Evolutionary conservation across 2,888 invertebrate genomes (phyloP), one percentile per base, ranked within the genome.

Genomic region (Apeira syringaria): DNA sequence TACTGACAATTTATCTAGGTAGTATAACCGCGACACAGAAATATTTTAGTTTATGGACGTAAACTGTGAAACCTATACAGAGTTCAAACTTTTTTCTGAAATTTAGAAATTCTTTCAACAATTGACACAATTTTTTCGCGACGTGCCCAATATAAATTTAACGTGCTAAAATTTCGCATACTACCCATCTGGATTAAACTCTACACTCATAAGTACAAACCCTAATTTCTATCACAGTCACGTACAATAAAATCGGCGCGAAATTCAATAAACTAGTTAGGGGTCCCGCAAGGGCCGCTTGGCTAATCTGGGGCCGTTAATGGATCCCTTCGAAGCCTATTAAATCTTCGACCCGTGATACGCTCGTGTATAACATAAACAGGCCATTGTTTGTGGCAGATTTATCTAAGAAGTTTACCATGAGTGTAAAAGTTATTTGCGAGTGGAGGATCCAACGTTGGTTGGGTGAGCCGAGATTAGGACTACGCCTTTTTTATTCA

Each of bases 271-370:
- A 51, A 54, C 49, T 47, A 44, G 44, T 49, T 42, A 39, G 37
- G 43, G 56, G 49, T 9, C 52, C 50, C 49, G 35, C 45, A 32
- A 46, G 38, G 44, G 31, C 30, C 38, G 11, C 35, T 40, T 25
- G 15, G 35, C 51, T 74, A 71, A 73, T 73, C 72, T 65, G 47
- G 56, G 51, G 24, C 58, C 55, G 58, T 60, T 72, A 73, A 74
- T 78, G 65, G 68, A 66, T 64, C 65, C 63, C 59, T 46, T 48
- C 51, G 61, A 68, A 72, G 61, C 60, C 59, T 63, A 63, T 68
- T 68, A 68, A 65, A 64, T 57, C 62, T 61, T 51, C 52, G 49
- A 53, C 50, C 60, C 53, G 37, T 49, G 45, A 49, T 43, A 47
- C 46, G 50, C 47, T 41, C 55, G 49, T 53, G 50, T 54, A 48